phyloP scores from a whole-genome alignment of 2,888 invertebrate genomes.

The Eupithecia subumbrata region DNA sequence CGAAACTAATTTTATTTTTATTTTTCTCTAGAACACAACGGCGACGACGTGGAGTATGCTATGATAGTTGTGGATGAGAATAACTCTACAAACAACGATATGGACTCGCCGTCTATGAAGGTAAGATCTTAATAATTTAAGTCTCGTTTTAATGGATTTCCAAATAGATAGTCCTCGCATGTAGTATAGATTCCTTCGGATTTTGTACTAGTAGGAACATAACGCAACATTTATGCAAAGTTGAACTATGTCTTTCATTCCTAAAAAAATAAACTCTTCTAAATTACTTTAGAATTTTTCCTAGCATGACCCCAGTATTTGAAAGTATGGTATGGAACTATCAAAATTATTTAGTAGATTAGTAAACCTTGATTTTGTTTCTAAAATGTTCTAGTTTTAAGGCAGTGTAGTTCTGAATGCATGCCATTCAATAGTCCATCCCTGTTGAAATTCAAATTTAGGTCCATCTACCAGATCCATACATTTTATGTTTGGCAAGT shows the following conservation, averaged over 20 bases:
- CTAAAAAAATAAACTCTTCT: neutral
- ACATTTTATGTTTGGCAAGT: slow-evolving; percentile 60
- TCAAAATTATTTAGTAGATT: slow-evolving; percentile 24
- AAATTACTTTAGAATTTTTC: slow-evolving; percentile 24
- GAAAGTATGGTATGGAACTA: slow-evolving; percentile 23
- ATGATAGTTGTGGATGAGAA: slow-evolving; percentile 95
- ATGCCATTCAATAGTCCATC: slow-evolving; percentile 51
- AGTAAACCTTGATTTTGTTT: slow-evolving; percentile 13
- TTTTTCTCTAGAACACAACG: slow-evolving; percentile 77
- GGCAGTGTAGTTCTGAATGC: slow-evolving; percentile 53
- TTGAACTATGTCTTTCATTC: slow-evolving; percentile 11
- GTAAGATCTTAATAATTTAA: slow-evolving; percentile 71
- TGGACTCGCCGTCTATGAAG: slow-evolving; percentile 94
- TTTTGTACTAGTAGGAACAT: slow-evolving; percentile 12
- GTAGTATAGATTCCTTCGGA: slow-evolving; percentile 30
- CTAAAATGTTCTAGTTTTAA: slow-evolving; percentile 30
- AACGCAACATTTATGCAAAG: slow-evolving; percentile 4
- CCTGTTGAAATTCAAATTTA: slow-evolving; percentile 36
- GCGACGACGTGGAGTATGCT: slow-evolving; percentile 93
- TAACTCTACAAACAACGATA: slow-evolving; percentile 92
- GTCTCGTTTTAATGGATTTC: slow-evolving; percentile 36
- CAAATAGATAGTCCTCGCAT: slow-evolving; percentile 48
- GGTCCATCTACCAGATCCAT: slow-evolving; percentile 47
- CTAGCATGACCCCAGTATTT: slow-evolving; percentile 32
- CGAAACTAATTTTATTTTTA: slow-evolving; percentile 34